These are phyloP conservation scores for Pithys albifrons DNA, from an alignment of 2,113 vertebrate species.

Conservation along the genomic window DNA sequence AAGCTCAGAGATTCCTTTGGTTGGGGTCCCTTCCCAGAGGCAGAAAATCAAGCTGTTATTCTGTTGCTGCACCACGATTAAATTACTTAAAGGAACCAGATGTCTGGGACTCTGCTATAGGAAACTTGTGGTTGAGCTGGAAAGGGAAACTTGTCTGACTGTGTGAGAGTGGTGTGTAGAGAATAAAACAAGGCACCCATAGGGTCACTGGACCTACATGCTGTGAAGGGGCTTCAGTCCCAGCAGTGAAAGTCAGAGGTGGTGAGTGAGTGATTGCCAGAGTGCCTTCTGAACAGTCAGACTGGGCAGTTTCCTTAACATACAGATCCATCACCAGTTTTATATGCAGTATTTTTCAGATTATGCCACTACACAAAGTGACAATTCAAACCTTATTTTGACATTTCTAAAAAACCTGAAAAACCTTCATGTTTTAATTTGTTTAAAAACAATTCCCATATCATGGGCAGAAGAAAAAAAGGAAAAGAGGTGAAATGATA, in stretches of 20 bases:
- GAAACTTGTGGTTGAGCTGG: accelerated
- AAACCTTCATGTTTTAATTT: background rate
- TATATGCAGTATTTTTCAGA: background rate
- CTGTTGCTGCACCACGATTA: background rate
- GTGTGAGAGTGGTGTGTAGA: background rate
- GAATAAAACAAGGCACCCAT: background rate
- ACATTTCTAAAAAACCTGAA: background rate
- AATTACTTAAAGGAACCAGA: background rate
- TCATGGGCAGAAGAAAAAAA: background rate
- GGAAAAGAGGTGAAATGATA: background rate
- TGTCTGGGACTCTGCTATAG: background rate
- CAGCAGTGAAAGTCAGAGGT: background rate
- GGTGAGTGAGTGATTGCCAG: background rate
- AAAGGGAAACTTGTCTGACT: background rate
- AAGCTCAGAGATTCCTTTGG: background rate
- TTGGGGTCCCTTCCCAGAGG: background rate
- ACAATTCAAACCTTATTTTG: background rate
- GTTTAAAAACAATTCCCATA: background rate
- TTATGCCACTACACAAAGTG: background rate
- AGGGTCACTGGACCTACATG: background rate
- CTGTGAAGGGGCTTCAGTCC: background rate
- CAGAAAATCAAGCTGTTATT: background rate
- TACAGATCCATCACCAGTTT: accelerated
- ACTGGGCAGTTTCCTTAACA: background rate
- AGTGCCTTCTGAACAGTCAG: background rate